Evolutionary conservation across 1,140 invertebrate genomes (phyloP), one percentile per base, ranked within the genome.

Genomic region (Manduca sexta): DNA sequence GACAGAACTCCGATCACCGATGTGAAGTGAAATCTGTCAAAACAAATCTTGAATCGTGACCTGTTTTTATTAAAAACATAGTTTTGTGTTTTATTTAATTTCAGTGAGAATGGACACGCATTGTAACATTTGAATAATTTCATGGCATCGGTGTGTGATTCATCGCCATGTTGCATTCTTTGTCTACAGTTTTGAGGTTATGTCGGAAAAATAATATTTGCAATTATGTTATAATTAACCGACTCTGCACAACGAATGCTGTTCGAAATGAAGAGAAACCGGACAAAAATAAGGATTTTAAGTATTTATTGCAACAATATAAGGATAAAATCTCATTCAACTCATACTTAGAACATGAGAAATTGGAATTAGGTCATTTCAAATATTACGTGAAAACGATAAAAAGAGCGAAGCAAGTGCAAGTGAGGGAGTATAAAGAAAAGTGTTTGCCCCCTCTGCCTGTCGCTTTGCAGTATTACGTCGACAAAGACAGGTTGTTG

Each of bases 371-470:
- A 44, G 69, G 77, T 65, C 73, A 71, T 40, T 86, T 75, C 50
- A 87, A 81, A 54, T 87, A 85, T 72, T 56, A 78, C 21, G 33
- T 71, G 15, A 76, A 79, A 71, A 74, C 39, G 44, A 67, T 74
- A 5, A 65, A 77, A 69, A 62, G 58, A 73, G 69, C 58, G 48
- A 70, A 79, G 43, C 34, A 63, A 51, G 43, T 13, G 21, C 47
- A 65, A 51, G 30, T 41, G 14, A 64, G 66, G 35, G 31, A 61
- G 1, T 61, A 72, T 6, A 50, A 63, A 43, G 48, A 63, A 34
- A 78, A 70, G 31, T 63, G 35, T 44, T 60, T 73, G 34, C 59
- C 74, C 0, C 77, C 74, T 2, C 44, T 86, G 17, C 80, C 86
- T 0, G 21, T 83, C 2, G 53, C 73, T 3, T 60, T 87, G 38